Conservation (phyloP, 2,888 invertebrate genomes). For the Agrochola lota region DNA sequence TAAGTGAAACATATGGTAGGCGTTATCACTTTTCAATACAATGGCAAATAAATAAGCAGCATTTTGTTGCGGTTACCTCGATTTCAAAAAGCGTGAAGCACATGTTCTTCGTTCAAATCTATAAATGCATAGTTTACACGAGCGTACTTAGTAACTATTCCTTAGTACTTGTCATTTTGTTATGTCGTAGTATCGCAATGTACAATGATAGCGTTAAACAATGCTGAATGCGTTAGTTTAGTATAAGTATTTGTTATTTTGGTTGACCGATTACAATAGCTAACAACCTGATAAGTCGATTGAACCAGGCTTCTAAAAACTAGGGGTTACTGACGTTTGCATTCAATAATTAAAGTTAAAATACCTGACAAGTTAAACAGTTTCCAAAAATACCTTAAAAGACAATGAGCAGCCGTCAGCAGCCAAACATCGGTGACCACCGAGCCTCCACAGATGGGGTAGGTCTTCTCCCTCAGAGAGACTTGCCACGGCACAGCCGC, state of each 20-base stretch:
- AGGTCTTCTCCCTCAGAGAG: conserved; percentile 84
- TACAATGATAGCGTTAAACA: not conserved
- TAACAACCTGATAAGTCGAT: not conserved
- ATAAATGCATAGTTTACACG: not conserved
- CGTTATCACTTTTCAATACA: not conserved
- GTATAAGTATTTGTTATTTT: not conserved
- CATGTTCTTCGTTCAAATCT: not conserved
- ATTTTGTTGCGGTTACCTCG: not conserved
- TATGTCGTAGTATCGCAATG: not conserved
- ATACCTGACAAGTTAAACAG: not conserved
- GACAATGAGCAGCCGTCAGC: conserved; percentile 89
- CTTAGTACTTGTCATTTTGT: not conserved
- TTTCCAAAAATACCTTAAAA: conserved; percentile 76
- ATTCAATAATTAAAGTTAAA: not conserved
- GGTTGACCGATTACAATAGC: no score
- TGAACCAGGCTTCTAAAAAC: not conserved
- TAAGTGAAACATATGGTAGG: not conserved
- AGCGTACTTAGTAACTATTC: not conserved
- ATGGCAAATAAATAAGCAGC: conserved; percentile 8
- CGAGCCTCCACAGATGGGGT: conserved; percentile 90
- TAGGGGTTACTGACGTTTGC: not conserved
- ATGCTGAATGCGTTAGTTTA: no score
- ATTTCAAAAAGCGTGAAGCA: not conserved
- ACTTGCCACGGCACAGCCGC: conserved; percentile 90
- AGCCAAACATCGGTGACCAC: conserved; percentile 86